Base-by-base conservation (phyloP, 2,113 vertebrate genomes). In the Nothobranchius furzeri region DNA sequence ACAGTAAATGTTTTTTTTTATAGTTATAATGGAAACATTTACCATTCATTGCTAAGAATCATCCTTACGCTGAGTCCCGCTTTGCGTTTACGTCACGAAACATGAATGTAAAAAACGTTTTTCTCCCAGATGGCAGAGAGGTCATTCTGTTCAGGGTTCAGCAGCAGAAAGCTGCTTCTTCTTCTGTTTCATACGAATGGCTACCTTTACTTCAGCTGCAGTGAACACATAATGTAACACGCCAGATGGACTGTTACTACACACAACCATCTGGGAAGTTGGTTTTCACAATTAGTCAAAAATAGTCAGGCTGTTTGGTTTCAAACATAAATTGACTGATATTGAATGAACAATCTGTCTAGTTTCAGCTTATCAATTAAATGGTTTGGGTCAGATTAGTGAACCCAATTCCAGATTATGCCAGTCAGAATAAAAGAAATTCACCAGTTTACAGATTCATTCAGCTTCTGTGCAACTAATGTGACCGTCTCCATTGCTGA, bases 191-290 rank as follows among this genome's bases (percentile, higher is more conserved):
- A 56, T 30, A 11, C 17, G 12, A 42, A 49, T 55, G 67, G 13
- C 30, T 50, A 55, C 51, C 65, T 70, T 60, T 51, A 43, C 20
- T 60, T 65, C 17, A 65, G 67, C 54, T 49, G 30, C 35, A 46
- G 25, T 48, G 25, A 40, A 48, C 30, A 24, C 43, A 37, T 8
- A 20, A 24, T 17, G 15, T 24, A 57, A 40, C 49, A 43, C 7
- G 45, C 53, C 64, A 67, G 70, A 66, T 66, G 49, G 51, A 42
- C 56, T 24, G 60, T 30, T 48, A 68, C 62, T 61, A 56, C 49
- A 51, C 43, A 57, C 15, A 35, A 47, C 52, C 50, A 47, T 53
- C 46, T 67, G 63, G 40, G 20, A 52, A 47, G 43, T 12, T 17
- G 54, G 14, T 9, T 30, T 45, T 57, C 43, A 9, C 30, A 67